A percentile compares a stretch with the other conserved stretches of the same genome.
Conservation (phyloP, 1,140 invertebrate genomes). For the Dendrolimus kikuchii region DNA sequence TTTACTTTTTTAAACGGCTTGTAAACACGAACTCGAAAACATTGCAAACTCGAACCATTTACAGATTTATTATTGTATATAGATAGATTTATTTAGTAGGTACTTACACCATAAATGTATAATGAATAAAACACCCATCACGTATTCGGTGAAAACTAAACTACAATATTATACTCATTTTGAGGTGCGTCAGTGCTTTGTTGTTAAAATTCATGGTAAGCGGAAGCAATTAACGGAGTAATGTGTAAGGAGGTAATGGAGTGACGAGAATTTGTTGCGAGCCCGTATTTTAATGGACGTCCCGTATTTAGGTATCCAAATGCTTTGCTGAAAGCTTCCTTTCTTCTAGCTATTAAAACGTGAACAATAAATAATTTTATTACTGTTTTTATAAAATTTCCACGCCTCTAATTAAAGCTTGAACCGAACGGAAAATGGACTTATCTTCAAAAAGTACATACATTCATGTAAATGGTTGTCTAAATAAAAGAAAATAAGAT, state of each 20-base stretch:
- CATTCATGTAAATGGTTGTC: no score
- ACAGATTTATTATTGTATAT: no score
- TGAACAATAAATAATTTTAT: slow-evolving; percentile 18
- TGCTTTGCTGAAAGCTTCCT: slow-evolving; percentile 25
- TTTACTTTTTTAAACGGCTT: no score
- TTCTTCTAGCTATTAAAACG: slow-evolving; percentile 15
- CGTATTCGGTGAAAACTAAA: slow-evolving; percentile 41
- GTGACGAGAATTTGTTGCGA: slow-evolving; percentile 59
- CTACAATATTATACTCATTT: slow-evolving; percentile 55
- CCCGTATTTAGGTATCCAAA: slow-evolving; percentile 52
- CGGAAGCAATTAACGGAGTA: slow-evolving; percentile 60
- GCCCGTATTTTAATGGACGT: slow-evolving; percentile 40
- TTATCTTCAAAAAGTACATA: no score
- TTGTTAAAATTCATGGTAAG: slow-evolving; percentile 61
- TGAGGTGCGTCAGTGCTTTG: slow-evolving; percentile 45
- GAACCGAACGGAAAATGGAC: not conserved
- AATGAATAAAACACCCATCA: no score
- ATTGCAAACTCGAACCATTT: no score
- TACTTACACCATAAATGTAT: no score
- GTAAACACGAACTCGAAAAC: no score
- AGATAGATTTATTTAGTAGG: no score
- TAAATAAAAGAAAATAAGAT: no score
- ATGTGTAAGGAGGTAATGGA: slow-evolving; percentile 63
- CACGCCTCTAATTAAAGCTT: not conserved
- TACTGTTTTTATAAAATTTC: not conserved